Evolutionary conservation across 2,113 vertebrate genomes (phyloP).

Genomic region (Carassius gibelio): DNA sequence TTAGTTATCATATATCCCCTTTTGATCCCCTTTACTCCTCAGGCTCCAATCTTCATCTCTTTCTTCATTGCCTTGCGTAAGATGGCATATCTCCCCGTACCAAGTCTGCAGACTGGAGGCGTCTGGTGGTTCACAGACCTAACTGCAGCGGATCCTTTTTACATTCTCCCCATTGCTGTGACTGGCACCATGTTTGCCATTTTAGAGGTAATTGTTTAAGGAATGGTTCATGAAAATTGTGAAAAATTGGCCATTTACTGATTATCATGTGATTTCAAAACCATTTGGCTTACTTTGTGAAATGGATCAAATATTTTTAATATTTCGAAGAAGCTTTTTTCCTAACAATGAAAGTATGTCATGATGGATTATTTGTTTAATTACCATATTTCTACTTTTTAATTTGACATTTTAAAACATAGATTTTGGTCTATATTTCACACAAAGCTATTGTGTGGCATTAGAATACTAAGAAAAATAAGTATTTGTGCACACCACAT

Average conservation of each 20-base stretch:
- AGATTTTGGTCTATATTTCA: no score
- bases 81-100: slow-evolving; percentile 87
- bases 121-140: slow-evolving; percentile 85
- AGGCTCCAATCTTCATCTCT: slow-evolving; percentile 88
- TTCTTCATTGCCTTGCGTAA: slow-evolving; percentile 89
- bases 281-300: not conserved
- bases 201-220: slow-evolving; percentile 80
- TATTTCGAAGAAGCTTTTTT: not conserved
- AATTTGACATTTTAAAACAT: not conserved
- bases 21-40: slow-evolving; percentile 5
- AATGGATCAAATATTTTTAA: not conserved
- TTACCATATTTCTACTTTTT: not conserved
- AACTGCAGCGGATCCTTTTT: slow-evolving; percentile 80
- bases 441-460: no score
- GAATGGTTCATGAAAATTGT: not conserved
- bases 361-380: no score
- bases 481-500: no score
- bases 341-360: no score
- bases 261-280: not conserved
- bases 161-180: slow-evolving; percentile 79
- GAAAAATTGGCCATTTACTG: not conserved
- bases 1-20: not conserved
- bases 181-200: slow-evolving; percentile 85
- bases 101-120: slow-evolving; percentile 85
- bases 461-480: no score